These are phyloP conservation scores for Amphilophus citrinellus DNA, from an alignment of 2,113 vertebrate genomes.

Conservation along the genomic window DNA sequence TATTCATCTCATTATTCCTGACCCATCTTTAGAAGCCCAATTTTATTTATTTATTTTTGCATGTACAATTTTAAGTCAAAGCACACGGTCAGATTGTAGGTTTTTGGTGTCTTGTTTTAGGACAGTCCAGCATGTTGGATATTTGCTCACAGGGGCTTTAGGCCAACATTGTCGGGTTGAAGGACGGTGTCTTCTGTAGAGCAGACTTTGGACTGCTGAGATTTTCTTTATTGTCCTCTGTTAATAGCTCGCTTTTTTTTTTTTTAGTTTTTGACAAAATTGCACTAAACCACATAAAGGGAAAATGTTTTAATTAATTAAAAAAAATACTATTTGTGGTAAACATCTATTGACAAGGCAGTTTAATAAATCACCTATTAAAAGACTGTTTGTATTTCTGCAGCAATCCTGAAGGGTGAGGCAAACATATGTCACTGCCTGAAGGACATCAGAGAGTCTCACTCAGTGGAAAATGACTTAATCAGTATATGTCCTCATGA, in stretches of 20 bases:
- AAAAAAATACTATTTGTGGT: not conserved
- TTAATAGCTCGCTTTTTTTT: not conserved
- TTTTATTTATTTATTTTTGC: not conserved
- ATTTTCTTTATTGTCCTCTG: constrained; percentile 1
- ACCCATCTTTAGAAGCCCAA: not conserved
- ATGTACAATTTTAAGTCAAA: not conserved
- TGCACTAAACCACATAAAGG: not conserved
- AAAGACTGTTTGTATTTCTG: constrained; percentile 28
- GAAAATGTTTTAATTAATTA: not conserved
- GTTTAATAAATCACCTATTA: constrained; percentile 63
- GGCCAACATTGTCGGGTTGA: constrained; percentile 23
- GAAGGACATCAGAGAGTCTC: constrained; percentile 2
- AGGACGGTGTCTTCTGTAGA: constrained; percentile 10
- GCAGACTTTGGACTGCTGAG: constrained; percentile 43
- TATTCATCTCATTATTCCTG: not conserved
- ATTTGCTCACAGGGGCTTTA: constrained; percentile 25
- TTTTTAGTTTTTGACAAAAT: constrained; percentile 1
- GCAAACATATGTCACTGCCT: not conserved
- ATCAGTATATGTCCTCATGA: constrained; percentile 31
- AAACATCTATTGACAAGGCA: not conserved
- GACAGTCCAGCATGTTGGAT: not conserved
- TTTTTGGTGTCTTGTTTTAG: not conserved
- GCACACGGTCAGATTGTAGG: not conserved
- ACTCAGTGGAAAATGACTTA: not conserved
- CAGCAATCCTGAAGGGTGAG: not conserved